Base-by-base conservation (phyloP, 2,113 vertebrate genomes). In the Halcyon senegalensis region DNA sequence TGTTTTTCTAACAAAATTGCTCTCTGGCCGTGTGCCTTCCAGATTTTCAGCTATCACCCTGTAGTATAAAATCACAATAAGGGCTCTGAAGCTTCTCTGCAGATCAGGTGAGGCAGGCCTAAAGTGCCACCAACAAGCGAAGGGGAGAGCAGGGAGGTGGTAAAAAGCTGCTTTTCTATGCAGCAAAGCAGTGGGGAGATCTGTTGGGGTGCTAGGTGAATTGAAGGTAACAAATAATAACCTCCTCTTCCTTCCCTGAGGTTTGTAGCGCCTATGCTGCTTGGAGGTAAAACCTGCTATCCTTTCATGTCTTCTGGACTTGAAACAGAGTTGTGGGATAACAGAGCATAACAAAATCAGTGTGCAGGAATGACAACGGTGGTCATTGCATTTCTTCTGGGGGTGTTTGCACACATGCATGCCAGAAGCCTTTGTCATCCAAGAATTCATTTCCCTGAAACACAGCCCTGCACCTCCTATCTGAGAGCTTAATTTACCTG, bases 361-460 rank as follows among this genome's bases (percentile, higher is more conserved):
- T 41, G 44, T 53, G 59, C 0, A 5, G 39, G 39, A 85, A 72
- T 15, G 53, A 17, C 41, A 56, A 39, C 13, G n/a, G 44, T 7
- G 23, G 20, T 33, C 13, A 9, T 3, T 74, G 11, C 13, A 7
- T 81, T 86, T 91, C 58, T 84, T 66, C 21, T 16, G 16, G 6
- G 16, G 1, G 1, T 25, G 17, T 46, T 44, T 25, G 43, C 39
- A 66, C 35, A 16, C 7, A 3, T 18, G 44, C 20, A 9, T 3
- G 13, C 62, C 25, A 2, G 30, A 81, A 86, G 17, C 33, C 27
- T 74, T 41, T 39, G 23, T 88, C 43, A 53, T 27, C n/a, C 10
- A 17, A 39, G 53, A 76, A 39, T 64, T 67, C 0, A 1, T 39
- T 33, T 53, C 48, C 18, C 23, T 0, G 0, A 76, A 90, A 33